A percentile compares a stretch with the other conserved stretches of the same genome.
Evolutionary conservation across 2,113 vertebrate species (phyloP).

Genomic region (Asarcornis scutulata): DNA sequence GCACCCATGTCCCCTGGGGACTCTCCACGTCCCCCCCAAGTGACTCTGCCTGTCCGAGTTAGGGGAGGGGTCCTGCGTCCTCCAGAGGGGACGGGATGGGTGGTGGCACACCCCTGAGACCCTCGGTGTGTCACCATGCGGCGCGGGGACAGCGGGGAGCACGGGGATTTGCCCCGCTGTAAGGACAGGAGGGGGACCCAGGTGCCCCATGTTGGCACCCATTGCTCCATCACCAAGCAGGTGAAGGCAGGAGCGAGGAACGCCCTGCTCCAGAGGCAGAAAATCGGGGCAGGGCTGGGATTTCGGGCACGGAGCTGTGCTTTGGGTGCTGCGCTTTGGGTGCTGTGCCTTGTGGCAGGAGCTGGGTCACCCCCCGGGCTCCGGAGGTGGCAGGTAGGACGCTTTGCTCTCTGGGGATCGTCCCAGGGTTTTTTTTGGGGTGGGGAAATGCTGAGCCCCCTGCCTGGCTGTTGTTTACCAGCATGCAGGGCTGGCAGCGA

Average conservation of each 20-base stretch:
- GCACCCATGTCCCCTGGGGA: not conserved
- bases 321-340: accelerated
- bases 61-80: not conserved
- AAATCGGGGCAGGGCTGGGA: not conserved
- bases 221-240: not conserved
- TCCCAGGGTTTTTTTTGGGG: not conserved
- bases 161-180: not conserved
- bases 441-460: not conserved
- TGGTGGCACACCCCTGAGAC: accelerated
- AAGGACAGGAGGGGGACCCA: not conserved
- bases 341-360: not conserved
- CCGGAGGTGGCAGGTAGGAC: not conserved
- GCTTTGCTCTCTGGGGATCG: not conserved
- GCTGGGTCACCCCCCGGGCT: not conserved
- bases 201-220: not conserved
- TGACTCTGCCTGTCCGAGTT: not conserved
- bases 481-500: not conserved
- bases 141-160: not conserved
- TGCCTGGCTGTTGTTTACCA: not conserved
- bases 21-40: not conserved
- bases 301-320: accelerated
- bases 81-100: not conserved
- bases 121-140: not conserved
- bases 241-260: not conserved
- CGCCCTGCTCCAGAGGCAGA: accelerated